These are phyloP conservation scores for Scotopteryx bipunctaria DNA, from an alignment of 2,888 invertebrate species.

Conservation along the genomic window DNA sequence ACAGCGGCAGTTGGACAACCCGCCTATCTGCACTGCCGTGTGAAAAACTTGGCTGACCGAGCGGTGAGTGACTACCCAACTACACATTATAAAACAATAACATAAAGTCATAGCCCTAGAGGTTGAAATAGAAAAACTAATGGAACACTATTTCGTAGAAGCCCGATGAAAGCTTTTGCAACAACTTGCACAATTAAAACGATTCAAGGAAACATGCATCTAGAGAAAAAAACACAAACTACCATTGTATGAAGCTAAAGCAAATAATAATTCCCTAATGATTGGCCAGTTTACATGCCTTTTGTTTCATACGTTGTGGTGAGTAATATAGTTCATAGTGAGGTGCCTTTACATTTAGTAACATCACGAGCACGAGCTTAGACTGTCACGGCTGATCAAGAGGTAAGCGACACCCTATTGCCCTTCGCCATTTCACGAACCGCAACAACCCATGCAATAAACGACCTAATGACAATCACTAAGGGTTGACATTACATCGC, in stretches of 20 bases:
- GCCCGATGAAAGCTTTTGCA: neutral
- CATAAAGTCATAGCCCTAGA: too few relatives aligned
- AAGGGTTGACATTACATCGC: slow-evolving; percentile 22
- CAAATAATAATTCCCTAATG: neutral
- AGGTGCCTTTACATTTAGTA: slow-evolving; percentile 18
- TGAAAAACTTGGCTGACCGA: slow-evolving; percentile 92
- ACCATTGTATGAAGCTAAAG: slow-evolving; percentile 1
- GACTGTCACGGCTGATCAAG: slow-evolving; percentile 34
- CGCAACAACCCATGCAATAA: slow-evolving; percentile 12
- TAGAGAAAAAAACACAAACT: neutral
- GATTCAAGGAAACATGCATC: neutral
- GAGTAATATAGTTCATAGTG: neutral
- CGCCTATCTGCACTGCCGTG: slow-evolving; percentile 92
- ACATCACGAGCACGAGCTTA: slow-evolving; percentile 29
- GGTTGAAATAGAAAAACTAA: too few relatives aligned
- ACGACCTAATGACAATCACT: slow-evolving; percentile 17
- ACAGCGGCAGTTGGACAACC: slow-evolving; percentile 94
- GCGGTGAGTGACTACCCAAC: slow-evolving; percentile 86
- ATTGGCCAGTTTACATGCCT: neutral
- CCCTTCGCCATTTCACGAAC: slow-evolving; percentile 18
- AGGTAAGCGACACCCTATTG: slow-evolving; percentile 32
- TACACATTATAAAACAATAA: too few relatives aligned
- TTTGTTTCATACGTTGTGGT: neutral
- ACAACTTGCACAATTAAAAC: slow-evolving; percentile 3
- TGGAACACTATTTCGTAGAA: slow-evolving; percentile 9